phyloP scores from a whole-genome alignment of 2,888 invertebrate species.

The Lissonota sp. region DNA sequence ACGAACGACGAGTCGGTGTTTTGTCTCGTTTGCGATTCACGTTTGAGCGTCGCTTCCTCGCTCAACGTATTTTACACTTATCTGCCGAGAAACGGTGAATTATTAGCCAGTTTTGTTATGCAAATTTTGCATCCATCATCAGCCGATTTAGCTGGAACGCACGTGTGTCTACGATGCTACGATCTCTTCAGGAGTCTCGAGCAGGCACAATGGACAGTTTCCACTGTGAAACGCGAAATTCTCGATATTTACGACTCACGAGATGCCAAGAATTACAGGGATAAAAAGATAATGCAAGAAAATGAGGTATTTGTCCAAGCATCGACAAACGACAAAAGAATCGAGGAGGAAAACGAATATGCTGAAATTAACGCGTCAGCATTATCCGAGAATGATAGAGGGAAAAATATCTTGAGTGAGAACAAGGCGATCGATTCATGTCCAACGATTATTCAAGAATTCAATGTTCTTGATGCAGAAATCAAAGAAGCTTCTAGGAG shows the following conservation, averaged over 20 bases:
- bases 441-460: constrained; percentile 12
- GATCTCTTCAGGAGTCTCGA: constrained; percentile 76
- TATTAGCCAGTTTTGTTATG: constrained; percentile 71
- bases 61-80: constrained; percentile 75
- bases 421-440: background rate
- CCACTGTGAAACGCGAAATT: constrained; percentile 74
- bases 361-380: constrained; percentile 13
- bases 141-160: constrained; percentile 69
- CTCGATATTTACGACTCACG: constrained; percentile 70
- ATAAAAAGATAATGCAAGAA: background rate
- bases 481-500: background rate
- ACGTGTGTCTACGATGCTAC: constrained; percentile 75
- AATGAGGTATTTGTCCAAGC: constrained; percentile 42
- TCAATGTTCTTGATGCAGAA: constrained; percentile 2
- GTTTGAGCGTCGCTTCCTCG: constrained; percentile 66
- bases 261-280: background rate
- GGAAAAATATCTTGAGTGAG: background rate
- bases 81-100: constrained; percentile 71
- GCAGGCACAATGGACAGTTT: constrained; percentile 75
- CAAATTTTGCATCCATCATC: constrained; percentile 67
- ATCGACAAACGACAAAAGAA: constrained; percentile 17
- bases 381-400: background rate
- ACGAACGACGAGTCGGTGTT: constrained; percentile 19
- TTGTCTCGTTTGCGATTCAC: constrained; percentile 73
- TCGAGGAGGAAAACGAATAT: constrained; percentile 6